Evolutionary conservation across 2,113 vertebrate species (phyloP).

Genomic region (Tetrax tetrax): DNA sequence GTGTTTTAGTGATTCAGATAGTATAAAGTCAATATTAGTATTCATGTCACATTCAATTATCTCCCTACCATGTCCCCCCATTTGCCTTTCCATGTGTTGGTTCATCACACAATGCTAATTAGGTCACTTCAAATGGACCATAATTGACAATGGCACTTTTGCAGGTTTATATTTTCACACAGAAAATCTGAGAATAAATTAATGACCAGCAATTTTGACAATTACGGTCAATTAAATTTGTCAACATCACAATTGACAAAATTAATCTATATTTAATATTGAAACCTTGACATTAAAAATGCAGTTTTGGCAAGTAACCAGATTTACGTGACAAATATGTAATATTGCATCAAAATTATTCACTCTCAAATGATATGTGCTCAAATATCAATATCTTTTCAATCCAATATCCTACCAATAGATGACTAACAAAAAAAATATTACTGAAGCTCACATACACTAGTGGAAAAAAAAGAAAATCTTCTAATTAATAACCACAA

Average conservation of each 20-base stretch:
- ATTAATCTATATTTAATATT: constrained; percentile 65
- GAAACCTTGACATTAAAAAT: constrained; percentile 51
- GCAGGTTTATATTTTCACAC: constrained; percentile 78
- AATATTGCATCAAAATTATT: background rate
- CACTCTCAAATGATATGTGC: background rate
- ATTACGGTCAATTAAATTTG: constrained; percentile 86
- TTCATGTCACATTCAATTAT: constrained; percentile 82
- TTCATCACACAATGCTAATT: constrained; percentile 86
- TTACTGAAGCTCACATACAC: background rate
- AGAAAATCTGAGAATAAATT: constrained; percentile 81
- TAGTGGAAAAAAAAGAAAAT: background rate
- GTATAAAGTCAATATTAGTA: constrained; percentile 76
- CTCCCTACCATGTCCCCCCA: constrained; percentile 71
- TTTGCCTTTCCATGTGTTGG: constrained; percentile 78
- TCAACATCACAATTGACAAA: constrained; percentile 71
- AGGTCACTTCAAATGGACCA: constrained; percentile 76
- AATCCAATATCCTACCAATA: background rate
- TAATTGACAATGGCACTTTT: constrained; percentile 86
- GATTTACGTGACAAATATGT: background rate
- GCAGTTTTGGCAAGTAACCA: background rate
- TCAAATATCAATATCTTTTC: background rate
- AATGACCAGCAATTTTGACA: constrained; percentile 85
- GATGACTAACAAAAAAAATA: background rate
- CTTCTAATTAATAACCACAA: background rate
- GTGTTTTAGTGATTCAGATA: constrained; percentile 66